A percentile compares a stretch with the other conserved stretches of the same genome.
Evolutionary conservation across 2,888 invertebrate genomes (phyloP).

Genomic region (Craniophora ligustri): DNA sequence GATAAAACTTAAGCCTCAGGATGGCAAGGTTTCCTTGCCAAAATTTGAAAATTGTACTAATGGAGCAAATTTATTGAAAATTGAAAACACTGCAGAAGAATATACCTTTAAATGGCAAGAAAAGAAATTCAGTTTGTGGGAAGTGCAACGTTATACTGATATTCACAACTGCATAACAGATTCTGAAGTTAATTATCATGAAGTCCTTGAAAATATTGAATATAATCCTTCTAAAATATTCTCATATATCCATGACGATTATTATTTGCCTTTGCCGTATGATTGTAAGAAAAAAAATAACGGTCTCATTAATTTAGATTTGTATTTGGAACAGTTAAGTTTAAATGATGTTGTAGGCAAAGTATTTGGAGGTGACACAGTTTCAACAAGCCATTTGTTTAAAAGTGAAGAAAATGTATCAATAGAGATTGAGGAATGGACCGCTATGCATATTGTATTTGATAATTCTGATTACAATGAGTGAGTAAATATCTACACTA

Average conservation of each 20-base stretch:
- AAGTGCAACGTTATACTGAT: constrained; percentile 89
- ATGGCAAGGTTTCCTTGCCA: constrained; percentile 72
- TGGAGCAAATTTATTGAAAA: constrained; percentile 57
- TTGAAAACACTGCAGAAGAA: constrained; percentile 66
- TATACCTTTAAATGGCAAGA: constrained; percentile 91
- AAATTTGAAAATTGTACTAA: constrained; percentile 76
- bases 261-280: constrained; percentile 74
- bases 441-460: constrained; percentile 77
- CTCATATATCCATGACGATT: constrained; percentile 89
- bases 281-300: constrained; percentile 52
- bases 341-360: constrained; percentile 58
- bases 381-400: constrained; percentile 71
- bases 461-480: constrained; percentile 80
- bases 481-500: too few species aligned
- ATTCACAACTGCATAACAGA: constrained; percentile 90
- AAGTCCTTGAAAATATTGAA: constrained; percentile 69
- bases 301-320: constrained; percentile 56
- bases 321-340: constrained; percentile 63
- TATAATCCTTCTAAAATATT: constrained; percentile 77
- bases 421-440: constrained; percentile 67
- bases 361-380: constrained; percentile 57
- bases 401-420: constrained; percentile 70
- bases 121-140: constrained; percentile 90
- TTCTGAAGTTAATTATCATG: constrained; percentile 80
- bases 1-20: constrained; percentile 73